phyloP scores from a whole-genome alignment of 2,888 invertebrate genomes.

The Zaprionus lineosus region DNA sequence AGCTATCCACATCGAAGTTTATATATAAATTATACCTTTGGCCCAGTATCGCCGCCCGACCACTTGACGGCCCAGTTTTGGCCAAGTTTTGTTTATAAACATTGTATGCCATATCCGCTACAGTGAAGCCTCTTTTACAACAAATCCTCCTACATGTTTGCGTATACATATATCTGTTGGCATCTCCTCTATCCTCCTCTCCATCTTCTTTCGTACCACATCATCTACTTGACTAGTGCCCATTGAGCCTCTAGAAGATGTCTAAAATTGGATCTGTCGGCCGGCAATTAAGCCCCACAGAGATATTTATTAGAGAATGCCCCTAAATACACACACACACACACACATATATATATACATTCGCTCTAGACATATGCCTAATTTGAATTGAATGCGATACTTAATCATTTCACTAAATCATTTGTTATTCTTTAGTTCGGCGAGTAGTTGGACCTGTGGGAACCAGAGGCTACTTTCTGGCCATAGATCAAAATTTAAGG shows the following conservation, averaged over 20 bases:
- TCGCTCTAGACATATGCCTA: constrained; percentile 9
- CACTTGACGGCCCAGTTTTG: constrained; percentile 30
- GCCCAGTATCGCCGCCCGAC: constrained; percentile 3
- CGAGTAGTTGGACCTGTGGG: too few species aligned
- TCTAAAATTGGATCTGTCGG: constrained; percentile 61
- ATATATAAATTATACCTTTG: background rate
- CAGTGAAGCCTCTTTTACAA: constrained; percentile 33
- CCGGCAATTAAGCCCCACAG: constrained; percentile 56
- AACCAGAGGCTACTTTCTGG: too few species aligned
- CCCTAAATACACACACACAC: background rate
- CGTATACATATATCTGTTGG: constrained; percentile 4
- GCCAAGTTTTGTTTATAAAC: constrained; percentile 62
- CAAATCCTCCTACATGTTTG: constrained; percentile 16
- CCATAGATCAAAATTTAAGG: too few species aligned
- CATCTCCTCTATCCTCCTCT: background rate
- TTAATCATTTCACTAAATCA: constrained; percentile 5
- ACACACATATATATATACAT: constrained; percentile 1
- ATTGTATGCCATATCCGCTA: constrained; percentile 49
- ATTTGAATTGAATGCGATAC: constrained; percentile 29
- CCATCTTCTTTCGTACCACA: background rate
- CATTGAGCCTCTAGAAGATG: constrained; percentile 37
- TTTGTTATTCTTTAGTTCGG: background rate
- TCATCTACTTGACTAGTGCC: constrained; percentile 25
- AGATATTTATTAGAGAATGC: constrained; percentile 23
- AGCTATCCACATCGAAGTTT: background rate